Base-by-base conservation (phyloP, 2,797 vertebrate species). In the Neosilurus mollespiculum region DNA sequence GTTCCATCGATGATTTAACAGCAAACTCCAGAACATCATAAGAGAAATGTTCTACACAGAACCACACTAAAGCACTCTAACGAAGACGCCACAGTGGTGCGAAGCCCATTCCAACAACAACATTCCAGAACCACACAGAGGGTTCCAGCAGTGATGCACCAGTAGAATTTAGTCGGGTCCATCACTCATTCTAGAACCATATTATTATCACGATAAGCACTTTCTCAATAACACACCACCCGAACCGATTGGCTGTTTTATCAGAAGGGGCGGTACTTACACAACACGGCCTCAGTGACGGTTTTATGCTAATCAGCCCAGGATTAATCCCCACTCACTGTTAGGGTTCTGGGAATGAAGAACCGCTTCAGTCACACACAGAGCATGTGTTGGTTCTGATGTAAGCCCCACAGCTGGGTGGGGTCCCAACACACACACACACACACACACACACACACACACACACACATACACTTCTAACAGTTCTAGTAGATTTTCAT, bases 341-440 rank as follows among this genome's bases (percentile, higher is more conserved):
- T 62, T 78, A 78, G 59, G 22, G 62, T 18, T 78, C 8, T 15
- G 3, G 11, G 22, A 5, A 3, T 4, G 61, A 69, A 58, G 53
- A 24, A 56, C 37, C 34, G 1, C 37, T 61, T 78, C 6, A 61
- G 3, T n/a, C 54, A 53, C 43, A 20, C 51, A 12, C n/a, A 20
- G 43, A 22, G 24, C 70, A 34, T 72, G 22, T 80, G 26, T 73
- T 7, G 62, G 67, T 30, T 37, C 53, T 84, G 77, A 80, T 66
- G 78, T 80, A 80, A 80, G 77, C 56, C 2, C 3, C 24, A 34
- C 0, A 62, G 49, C n/a, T 77, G 79, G 80, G 80, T 54, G 70
- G 83, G 75, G 77, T 69, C 11, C 2, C 30, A 70, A 78, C 79
- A 83, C 64, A 53, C 69, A 58, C 20, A 15, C 65, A 67, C 14